Percentiles rank a stretch among this genome's conserved stretches.
These are phyloP conservation scores for Centropyge bicolor DNA, from an alignment of 2,797 vertebrate species.

Conservation along the genomic window DNA sequence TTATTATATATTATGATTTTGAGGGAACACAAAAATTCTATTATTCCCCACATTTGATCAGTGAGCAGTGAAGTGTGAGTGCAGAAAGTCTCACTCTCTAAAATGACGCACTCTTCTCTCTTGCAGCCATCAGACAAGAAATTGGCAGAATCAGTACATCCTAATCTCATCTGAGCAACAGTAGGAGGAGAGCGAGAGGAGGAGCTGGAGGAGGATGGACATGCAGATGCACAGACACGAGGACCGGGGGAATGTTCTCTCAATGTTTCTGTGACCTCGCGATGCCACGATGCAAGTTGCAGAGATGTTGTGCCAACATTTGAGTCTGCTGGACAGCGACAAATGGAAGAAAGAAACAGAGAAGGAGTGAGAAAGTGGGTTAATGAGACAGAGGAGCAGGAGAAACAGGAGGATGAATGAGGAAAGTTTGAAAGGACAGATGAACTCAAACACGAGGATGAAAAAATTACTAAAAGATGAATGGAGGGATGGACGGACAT, in stretches of 20 bases:
- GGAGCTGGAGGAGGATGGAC: constrained; percentile 80
- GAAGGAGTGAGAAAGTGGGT: constrained; percentile 29
- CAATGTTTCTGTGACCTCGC: constrained; percentile 85
- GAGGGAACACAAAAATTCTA: background rate
- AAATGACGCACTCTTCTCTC: background rate
- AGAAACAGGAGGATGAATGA: constrained; percentile 30
- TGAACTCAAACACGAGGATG: constrained; percentile 64
- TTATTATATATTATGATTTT: background rate
- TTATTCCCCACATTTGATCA: background rate
- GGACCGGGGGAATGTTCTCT: constrained; percentile 81
- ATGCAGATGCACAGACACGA: constrained; percentile 85
- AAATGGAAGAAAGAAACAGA: constrained; percentile 50
- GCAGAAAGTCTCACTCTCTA: background rate
- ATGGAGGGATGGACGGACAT: constrained; percentile 58
- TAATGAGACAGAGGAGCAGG: constrained; percentile 28
- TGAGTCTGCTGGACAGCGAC: constrained; percentile 88
- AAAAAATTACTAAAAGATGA: constrained; percentile 41
- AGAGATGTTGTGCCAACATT: constrained; percentile 90
- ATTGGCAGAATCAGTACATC: constrained; percentile 95
- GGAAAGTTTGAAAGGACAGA: constrained; percentile 48
- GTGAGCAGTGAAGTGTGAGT: background rate
- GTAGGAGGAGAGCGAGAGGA: constrained; percentile 77
- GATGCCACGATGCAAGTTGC: constrained; percentile 76
- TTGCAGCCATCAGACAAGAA: constrained; percentile 97
- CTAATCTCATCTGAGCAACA: constrained; percentile 85